Evolutionary conservation across 2,113 vertebrate genomes (phyloP).

Genomic region (Ariopsis seemanni): DNA sequence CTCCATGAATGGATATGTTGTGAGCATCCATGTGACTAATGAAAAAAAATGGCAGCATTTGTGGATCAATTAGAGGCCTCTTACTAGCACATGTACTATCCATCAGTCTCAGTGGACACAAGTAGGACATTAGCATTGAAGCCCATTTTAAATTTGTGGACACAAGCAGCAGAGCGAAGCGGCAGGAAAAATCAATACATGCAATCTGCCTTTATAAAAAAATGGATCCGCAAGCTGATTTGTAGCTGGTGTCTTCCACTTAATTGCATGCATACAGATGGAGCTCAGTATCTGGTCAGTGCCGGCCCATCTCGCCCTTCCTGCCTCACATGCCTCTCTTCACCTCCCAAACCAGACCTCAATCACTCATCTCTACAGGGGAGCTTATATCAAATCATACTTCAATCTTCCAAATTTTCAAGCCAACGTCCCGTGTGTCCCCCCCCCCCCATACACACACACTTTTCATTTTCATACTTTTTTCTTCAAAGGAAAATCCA

Average conservation of each 20-base stretch:
- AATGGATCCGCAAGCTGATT: background rate
- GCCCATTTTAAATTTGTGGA: conserved; percentile 21
- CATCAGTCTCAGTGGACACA: background rate
- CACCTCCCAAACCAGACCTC: conserved; percentile 28
- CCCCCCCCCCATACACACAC: conserved; percentile 50
- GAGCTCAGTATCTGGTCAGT: conserved; percentile 32
- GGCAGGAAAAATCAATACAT: conserved; percentile 18
- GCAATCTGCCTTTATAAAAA: conserved; percentile 16
- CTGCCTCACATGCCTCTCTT: background rate
- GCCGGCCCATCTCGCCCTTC: conserved; percentile 13
- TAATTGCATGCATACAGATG: conserved; percentile 2
- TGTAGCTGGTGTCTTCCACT: conserved; percentile 2
- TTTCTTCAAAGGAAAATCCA: conserved; percentile 70
- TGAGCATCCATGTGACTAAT: background rate
- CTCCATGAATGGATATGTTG: background rate
- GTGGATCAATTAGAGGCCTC: conserved; percentile 9
- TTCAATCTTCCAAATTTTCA: conserved; percentile 64
- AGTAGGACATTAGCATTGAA: conserved; percentile 16
- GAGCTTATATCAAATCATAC: background rate
- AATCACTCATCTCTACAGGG: conserved; percentile 8
- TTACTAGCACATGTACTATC: background rate
- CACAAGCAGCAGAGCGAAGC: conserved; percentile 24
- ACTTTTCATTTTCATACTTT: conserved; percentile 42
- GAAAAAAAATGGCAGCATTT: background rate
- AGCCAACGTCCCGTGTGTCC: conserved; percentile 19